Percentiles rank a stretch among this genome's conserved stretches.
Conservation (phyloP, 2,113 vertebrate species). For the Canis aureus region DNA sequence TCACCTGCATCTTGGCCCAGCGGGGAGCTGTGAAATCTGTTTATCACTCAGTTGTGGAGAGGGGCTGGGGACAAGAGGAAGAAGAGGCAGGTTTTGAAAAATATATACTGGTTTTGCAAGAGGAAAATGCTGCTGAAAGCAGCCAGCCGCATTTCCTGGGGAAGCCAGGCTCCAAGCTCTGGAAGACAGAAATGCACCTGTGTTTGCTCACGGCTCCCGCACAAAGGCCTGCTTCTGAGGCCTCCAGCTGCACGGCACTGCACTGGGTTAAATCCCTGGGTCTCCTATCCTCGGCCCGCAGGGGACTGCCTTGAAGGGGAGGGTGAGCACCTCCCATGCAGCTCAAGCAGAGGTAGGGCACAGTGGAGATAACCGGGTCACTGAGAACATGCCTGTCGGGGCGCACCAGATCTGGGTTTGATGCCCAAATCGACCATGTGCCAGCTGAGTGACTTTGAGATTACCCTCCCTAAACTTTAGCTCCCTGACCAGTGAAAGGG, state of each 20-base stretch:
- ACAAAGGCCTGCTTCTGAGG: neutral
- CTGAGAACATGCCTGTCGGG: neutral
- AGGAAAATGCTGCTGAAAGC: constrained; percentile 66
- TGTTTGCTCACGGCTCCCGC: constrained; percentile 47
- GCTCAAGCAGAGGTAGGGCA: neutral
- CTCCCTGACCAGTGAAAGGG: neutral
- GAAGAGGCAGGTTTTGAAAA: constrained; percentile 50
- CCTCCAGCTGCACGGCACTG: fast-evolving
- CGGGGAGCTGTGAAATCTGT: neutral
- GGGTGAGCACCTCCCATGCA: neutral
- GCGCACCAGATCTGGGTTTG: neutral
- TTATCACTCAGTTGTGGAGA: neutral
- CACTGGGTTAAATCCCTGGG: neutral
- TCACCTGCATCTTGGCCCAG: neutral
- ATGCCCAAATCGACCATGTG: neutral
- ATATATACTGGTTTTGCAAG: constrained; percentile 60
- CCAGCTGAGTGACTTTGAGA: neutral
- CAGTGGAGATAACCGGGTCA: neutral
- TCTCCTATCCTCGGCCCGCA: fast-evolving
- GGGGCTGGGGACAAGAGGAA: neutral
- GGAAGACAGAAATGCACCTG: constrained; percentile 61
- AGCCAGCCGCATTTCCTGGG: constrained; percentile 63
- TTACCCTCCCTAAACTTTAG: neutral
- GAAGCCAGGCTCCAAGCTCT: neutral
- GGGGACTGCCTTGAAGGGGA: neutral